Evolutionary conservation across 1,140 invertebrate species (phyloP).

Genomic region (Dendroctonus valens): DNA sequence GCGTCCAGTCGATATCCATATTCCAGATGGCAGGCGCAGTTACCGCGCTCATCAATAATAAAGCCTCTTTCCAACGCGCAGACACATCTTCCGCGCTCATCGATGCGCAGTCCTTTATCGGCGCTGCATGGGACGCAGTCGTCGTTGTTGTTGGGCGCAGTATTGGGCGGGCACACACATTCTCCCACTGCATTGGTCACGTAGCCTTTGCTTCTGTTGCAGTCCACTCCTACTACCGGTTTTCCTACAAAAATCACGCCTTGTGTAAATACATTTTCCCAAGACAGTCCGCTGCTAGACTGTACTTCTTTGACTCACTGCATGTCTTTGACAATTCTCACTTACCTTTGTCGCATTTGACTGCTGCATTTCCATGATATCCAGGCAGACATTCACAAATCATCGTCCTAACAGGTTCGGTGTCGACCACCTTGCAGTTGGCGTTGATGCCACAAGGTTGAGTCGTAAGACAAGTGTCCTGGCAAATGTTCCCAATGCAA

Average conservation of each 20-base stretch:
- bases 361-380: slow-evolving; percentile 77
- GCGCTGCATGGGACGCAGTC: slow-evolving; percentile 71
- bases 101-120: slow-evolving; percentile 70
- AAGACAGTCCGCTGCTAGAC: no score
- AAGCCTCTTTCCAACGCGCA: slow-evolving; percentile 75
- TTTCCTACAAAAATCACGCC: no score
- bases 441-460: slow-evolving; percentile 81
- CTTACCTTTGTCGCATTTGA: slow-evolving; percentile 71
- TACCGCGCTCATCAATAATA: slow-evolving; percentile 71
- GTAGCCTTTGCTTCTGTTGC: slow-evolving; percentile 70
- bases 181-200: slow-evolving; percentile 66
- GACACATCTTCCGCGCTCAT: slow-evolving; percentile 74
- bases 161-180: slow-evolving; percentile 73
- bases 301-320: no score
- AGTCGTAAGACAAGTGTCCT: slow-evolving; percentile 78
- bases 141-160: slow-evolving; percentile 71
- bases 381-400: slow-evolving; percentile 84
- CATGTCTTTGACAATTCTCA: no score
- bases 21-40: slow-evolving; percentile 72
- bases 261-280: no score
- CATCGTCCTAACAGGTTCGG: slow-evolving; percentile 81
- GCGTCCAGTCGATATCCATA: slow-evolving; percentile 67
- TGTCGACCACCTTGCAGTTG: slow-evolving; percentile 76
- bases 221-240: slow-evolving; percentile 56
- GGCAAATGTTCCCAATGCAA: slow-evolving; percentile 77